Conservation (phyloP, 2,113 vertebrate species). For the Crocuta crocuta region DNA sequence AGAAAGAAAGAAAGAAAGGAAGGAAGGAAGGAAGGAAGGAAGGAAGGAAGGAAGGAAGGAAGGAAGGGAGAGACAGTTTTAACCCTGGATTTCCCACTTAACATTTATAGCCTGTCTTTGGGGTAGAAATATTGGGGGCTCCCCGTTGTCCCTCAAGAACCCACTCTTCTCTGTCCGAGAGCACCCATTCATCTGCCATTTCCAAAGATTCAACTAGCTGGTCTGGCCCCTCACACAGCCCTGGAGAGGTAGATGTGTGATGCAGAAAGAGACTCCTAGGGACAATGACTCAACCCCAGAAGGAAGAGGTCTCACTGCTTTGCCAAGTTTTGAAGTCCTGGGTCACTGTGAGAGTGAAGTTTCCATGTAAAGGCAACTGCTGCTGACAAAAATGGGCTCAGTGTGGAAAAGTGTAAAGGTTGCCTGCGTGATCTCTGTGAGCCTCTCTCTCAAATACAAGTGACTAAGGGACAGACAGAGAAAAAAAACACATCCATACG, state of each 20-base stretch:
- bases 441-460: conserved; percentile 2
- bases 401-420: not conserved
- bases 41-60: not conserved
- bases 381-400: not conserved
- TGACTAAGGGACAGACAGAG: not conserved
- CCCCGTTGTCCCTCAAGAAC: not conserved
- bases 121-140: not conserved
- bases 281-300: not conserved
- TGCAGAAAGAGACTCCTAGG: not conserved
- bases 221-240: not conserved
- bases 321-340: not conserved
- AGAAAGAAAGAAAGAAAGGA: too few species aligned
- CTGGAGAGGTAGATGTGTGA: not conserved
- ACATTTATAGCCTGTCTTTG: not conserved
- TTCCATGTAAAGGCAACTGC: conserved; percentile 3
- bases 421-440: conserved; percentile 3
- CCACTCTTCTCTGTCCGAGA: not conserved
- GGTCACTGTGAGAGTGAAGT: not conserved
- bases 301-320: not conserved
- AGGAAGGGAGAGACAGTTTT: not conserved
- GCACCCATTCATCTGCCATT: not conserved
- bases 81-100: not conserved
- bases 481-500: not conserved
- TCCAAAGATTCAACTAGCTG: not conserved
- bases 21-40: not conserved